Conservation (phyloP, 2,113 vertebrate genomes). For the Pristiophorus japonicus region DNA sequence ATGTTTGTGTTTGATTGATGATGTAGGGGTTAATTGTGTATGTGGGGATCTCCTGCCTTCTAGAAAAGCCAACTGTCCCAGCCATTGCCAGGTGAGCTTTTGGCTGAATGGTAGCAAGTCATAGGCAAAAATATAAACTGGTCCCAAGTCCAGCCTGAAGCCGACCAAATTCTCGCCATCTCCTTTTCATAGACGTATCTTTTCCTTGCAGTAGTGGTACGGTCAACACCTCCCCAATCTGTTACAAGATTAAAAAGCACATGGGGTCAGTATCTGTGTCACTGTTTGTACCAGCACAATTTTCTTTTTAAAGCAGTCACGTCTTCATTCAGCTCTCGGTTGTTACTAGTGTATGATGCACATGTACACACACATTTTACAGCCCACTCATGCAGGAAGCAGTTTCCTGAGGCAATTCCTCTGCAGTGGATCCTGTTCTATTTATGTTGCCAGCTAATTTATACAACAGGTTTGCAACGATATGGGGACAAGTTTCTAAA, state of each 20-base stretch:
- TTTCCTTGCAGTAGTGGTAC: not conserved
- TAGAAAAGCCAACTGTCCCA: not conserved
- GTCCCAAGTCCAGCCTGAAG: not conserved
- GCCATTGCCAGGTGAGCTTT: not conserved
- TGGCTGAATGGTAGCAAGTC: not conserved
- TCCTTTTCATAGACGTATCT: not conserved
- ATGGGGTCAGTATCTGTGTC: not conserved
- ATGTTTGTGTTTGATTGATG: not conserved
- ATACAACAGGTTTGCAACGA: not conserved
- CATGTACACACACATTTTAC: not conserved
- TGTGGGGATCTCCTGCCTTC: not conserved
- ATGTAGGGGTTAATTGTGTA: not conserved
- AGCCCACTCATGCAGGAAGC: not conserved
- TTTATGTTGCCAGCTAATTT: not conserved
- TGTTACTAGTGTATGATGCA: not conserved
- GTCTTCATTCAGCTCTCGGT: not conserved
- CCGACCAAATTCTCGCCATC: not conserved
- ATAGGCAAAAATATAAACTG: not conserved
- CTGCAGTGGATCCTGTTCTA: not conserved
- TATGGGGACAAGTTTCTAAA: not conserved
- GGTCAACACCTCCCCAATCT: not conserved
- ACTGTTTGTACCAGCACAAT: too few species aligned
- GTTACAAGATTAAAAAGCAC: not conserved
- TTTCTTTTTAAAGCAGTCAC: not conserved
- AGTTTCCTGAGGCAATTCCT: not conserved